Base-by-base conservation (phyloP, 1,140 invertebrate genomes). In the Drosophila nigrodunni region DNA sequence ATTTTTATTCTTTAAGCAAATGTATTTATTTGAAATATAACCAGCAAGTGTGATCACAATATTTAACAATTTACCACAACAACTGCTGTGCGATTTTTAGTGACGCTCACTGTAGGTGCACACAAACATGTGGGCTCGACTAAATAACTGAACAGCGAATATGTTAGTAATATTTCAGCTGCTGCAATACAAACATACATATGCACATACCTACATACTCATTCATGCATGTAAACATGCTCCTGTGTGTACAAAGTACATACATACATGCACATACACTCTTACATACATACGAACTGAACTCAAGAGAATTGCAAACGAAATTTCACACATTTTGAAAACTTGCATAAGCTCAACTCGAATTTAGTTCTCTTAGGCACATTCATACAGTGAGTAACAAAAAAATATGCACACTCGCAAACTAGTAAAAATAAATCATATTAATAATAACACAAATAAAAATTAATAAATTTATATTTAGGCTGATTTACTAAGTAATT, bases 91-190 rank as follows among this genome's bases (percentile, higher is more conserved):
- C 25, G 3, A 30, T 3, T 30, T 30, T 30, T 30, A 3, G 25
- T 30, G 25, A 1, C 25, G 6, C 25, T 30, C 25, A 30, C 25
- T 9, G 13, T 44, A 44, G 41, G 11, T 11, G 41, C 2, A 11
- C 10, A 59, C 7, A 30, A 30, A 30, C 39, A 44, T 44, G 57
- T 59, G 57, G 57, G 58, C 44, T 7, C 58, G 34, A 49, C 58
- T 47, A 34, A 46, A 61, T 49, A 21, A 9, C 44, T 46, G 25
- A 44, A 59, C 44, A 59, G 44, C 57, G n/a, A 46, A 46, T 59
- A 46, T 44, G 57, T 59, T n/a, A n/a, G 18, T 21, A 21, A 21
- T 21, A 21, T 21, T 21, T 21, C 18, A 21, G 18, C 18, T 21
- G 18, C 18, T 21, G 18, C 18, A 21, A 21, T 21, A 21, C 18